A percentile compares a stretch with the other conserved stretches of the same genome.
These are phyloP conservation scores for Pegea sp. DNA, from an alignment of 23 tunicate species.

Conservation along the genomic window DNA sequence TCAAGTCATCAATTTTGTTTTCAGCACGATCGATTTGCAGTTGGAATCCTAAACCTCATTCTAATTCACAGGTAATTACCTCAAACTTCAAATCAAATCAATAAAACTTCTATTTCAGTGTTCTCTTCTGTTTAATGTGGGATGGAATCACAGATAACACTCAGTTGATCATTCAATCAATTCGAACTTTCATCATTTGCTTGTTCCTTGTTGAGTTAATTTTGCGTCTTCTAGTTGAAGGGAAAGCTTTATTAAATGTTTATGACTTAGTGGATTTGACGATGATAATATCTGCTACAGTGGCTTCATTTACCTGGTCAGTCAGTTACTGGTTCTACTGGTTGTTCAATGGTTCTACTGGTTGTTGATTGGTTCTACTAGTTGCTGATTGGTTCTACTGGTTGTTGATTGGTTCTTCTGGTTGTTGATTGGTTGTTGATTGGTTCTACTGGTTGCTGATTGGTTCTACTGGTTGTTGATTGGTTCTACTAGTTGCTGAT, in stretches of 20 bases:
- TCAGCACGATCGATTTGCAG: conserved; percentile 39
- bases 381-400: too few species aligned
- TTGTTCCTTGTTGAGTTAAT: conserved; percentile 50
- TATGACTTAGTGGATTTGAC: conserved; percentile 49
- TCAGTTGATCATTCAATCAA: conserved; percentile 48
- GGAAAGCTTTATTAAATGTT: conserved; percentile 20
- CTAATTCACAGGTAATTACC: conserved; percentile 53
- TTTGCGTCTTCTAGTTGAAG: conserved; percentile 41
- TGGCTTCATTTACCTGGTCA: conserved; percentile 40
- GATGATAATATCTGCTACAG: conserved; percentile 45
- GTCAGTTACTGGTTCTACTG: too few species aligned
- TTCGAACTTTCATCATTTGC: conserved; percentile 22
- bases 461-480: too few species aligned
- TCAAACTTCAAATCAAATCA: not conserved
- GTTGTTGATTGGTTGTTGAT: too few species aligned
- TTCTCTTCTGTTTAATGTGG: conserved; percentile 78
- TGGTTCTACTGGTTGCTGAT: too few species aligned
- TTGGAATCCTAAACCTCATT: conserved; percentile 35
- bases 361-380: too few species aligned
- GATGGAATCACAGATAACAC: conserved; percentile 27
- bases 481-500: too few species aligned
- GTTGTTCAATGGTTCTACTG: too few species aligned
- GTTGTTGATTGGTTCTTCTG: too few species aligned
- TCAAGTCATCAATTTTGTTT: conserved; percentile 3
- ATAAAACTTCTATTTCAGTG: conserved; percentile 10